These are phyloP conservation scores for Acrobasis suavella DNA, from an alignment of 2,888 invertebrate species.

Conservation along the genomic window DNA sequence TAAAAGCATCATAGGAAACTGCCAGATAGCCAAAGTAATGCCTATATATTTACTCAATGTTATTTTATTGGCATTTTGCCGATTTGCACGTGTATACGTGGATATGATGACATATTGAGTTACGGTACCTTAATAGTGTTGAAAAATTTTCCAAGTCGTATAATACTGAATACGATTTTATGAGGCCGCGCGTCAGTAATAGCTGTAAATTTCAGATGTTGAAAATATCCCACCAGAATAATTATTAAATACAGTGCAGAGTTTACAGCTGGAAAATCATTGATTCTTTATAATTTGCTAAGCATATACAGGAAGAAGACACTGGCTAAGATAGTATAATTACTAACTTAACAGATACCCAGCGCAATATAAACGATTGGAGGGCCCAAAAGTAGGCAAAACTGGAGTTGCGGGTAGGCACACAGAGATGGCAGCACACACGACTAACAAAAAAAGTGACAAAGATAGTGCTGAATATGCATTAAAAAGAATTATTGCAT, in stretches of 20 bases:
- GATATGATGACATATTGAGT: constrained; percentile 19
- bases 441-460: no score
- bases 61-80: constrained; percentile 34
- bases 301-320: no score
- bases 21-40: constrained; percentile 61
- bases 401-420: no score
- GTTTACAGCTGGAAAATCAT: neutral
- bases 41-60: constrained; percentile 38
- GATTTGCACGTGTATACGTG: constrained; percentile 36
- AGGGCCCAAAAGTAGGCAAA: no score
- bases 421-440: no score
- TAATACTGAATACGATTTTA: neutral
- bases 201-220: neutral
- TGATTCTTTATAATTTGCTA: no score
- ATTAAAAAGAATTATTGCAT: no score
- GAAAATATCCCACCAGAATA: neutral
- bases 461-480: no score
- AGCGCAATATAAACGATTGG: no score
- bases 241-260: neutral
- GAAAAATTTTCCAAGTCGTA: constrained; percentile 12
- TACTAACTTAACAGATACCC: no score
- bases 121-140: constrained; percentile 4
- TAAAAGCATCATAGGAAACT: constrained; percentile 48
- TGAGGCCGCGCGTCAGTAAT: neutral
- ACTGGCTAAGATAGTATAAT: no score